Conservation (phyloP, 2,888 invertebrate genomes). For the Drosophila fungiperda region DNA sequence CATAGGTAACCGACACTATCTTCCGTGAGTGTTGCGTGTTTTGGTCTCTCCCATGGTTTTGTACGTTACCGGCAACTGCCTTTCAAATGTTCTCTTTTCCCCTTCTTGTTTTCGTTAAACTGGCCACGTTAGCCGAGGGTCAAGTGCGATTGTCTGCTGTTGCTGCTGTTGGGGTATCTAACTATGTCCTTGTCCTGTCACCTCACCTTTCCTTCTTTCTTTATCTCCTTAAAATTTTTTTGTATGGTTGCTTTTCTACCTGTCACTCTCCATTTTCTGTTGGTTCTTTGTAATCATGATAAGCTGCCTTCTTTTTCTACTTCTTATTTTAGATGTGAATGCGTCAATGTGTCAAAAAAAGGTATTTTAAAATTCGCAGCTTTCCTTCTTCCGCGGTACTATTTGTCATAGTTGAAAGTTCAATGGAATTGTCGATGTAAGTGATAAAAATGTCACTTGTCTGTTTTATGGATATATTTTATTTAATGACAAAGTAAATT, state of each 20-base stretch:
- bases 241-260: slow-evolving; percentile 53
- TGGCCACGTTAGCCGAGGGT: slow-evolving; percentile 51
- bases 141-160: slow-evolving; percentile 54
- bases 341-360: slow-evolving; percentile 40
- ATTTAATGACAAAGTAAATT: neutral
- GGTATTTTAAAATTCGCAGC: slow-evolving; percentile 18
- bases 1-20: slow-evolving; percentile 63
- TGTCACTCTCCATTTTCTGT: slow-evolving; percentile 33
- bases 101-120: slow-evolving; percentile 11
- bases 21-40: slow-evolving; percentile 54
- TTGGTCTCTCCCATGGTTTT: slow-evolving; percentile 28
- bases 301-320: slow-evolving; percentile 26
- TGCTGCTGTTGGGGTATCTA: slow-evolving; percentile 32
- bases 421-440: neutral
- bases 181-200: slow-evolving; percentile 44
- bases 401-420: slow-evolving; percentile 22
- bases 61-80: slow-evolving; percentile 64
- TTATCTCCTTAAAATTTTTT: slow-evolving; percentile 8
- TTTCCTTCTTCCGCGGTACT: neutral
- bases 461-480: neutral
- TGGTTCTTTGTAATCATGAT: slow-evolving; percentile 41
- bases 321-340: slow-evolving; percentile 23
- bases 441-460: slow-evolving; percentile 4
- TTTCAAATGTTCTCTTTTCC: slow-evolving; percentile 51
- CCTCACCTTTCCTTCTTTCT: slow-evolving; percentile 30